Evolutionary conservation across 2,113 vertebrate species (phyloP), one percentile per base, ranked within the genome.

Genomic region (Columbina picui): DNA sequence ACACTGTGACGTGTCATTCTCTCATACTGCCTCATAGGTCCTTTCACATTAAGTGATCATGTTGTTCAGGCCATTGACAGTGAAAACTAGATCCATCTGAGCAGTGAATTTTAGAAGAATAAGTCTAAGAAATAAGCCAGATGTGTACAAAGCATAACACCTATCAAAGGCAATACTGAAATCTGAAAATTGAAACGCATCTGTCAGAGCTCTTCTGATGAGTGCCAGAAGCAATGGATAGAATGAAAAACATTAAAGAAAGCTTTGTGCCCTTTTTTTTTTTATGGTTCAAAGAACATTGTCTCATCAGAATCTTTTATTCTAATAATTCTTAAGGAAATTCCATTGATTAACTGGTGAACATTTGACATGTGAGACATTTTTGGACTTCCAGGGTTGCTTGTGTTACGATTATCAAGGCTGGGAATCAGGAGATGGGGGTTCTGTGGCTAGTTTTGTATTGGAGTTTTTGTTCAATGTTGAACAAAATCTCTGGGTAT

Each of bases 51-150:
- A 76, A 90, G 63, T 64, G 69, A 92, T 95, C 84, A 38, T 71
- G 80, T 92, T 94, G 82, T 94, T 93, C 73, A 7, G 94, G 83
- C 82, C 63, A 60, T 60, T 96, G 96, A 93, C 87, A 95, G 56
- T 94, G 65, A 97, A 96, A 97, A 97, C 92, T 94, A 93, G 71
- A 96, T 95, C 94, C 92, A 96, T 30, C 85, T 83, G 95, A 88
- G 41, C 36, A 7, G 39, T 89, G 76, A 89, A 91, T 86, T 95
- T 89, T 84, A 78, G 64, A 97, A 96, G 74, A 88, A 94, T 36
- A 93, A 97, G 57, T 68, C 57, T 94, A 76, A 95, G 92, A 96
- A 97, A 59, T 64, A 81, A 89, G 53, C 43, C 49, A 64, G 77
- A 85, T 92, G 41, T 92, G 82, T 96, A 95, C 71, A 95, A 69